A percentile compares a stretch with the other conserved stretches of the same genome.
Evolutionary conservation across 2,888 invertebrate genomes (phyloP).

Genomic region (Dicyrtoma fusca): DNA sequence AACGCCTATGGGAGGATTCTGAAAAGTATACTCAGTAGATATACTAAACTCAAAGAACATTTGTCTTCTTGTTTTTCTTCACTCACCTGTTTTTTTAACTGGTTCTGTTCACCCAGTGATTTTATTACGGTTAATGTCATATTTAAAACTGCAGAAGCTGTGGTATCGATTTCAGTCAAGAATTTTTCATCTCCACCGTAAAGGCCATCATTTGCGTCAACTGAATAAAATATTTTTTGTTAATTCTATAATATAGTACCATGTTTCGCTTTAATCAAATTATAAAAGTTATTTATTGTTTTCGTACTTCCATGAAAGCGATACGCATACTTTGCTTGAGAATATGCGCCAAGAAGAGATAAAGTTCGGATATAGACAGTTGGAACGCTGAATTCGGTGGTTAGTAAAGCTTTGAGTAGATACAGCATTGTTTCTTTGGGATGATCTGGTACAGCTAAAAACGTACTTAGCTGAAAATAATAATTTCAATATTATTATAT

Average conservation of each 20-base stretch:
- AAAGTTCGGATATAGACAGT: slow-evolving; percentile 43
- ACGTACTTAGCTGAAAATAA: slow-evolving; percentile 50
- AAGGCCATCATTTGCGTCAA: slow-evolving; percentile 88
- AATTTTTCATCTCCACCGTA: slow-evolving; percentile 90
- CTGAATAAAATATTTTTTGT: slow-evolving; percentile 62
- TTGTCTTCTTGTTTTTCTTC: background rate
- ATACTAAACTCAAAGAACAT: slow-evolving; percentile 4
- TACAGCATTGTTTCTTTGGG: slow-evolving; percentile 54
- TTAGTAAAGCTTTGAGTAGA: slow-evolving; percentile 50
- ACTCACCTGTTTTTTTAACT: slow-evolving; percentile 67
- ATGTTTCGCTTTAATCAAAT: background rate
- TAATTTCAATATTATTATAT: too few species aligned
- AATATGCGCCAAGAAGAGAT: slow-evolving; percentile 65
- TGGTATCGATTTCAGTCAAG: slow-evolving; percentile 71
- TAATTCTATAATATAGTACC: background rate
- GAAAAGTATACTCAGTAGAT: too few species aligned
- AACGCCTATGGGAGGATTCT: too few species aligned
- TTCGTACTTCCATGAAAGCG: slow-evolving; percentile 76
- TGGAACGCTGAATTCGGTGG: slow-evolving; percentile 46
- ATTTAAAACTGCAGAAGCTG: slow-evolving; percentile 70
- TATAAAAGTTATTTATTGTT: background rate
- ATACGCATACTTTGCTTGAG: slow-evolving; percentile 82
- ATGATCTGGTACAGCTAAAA: slow-evolving; percentile 55
- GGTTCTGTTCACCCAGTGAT: slow-evolving; percentile 68
- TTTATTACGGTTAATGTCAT: slow-evolving; percentile 74